Evolutionary conservation across 1,140 invertebrate genomes (phyloP), one percentile per base, ranked within the genome.

Genomic region (Drosophila eugracilis): DNA sequence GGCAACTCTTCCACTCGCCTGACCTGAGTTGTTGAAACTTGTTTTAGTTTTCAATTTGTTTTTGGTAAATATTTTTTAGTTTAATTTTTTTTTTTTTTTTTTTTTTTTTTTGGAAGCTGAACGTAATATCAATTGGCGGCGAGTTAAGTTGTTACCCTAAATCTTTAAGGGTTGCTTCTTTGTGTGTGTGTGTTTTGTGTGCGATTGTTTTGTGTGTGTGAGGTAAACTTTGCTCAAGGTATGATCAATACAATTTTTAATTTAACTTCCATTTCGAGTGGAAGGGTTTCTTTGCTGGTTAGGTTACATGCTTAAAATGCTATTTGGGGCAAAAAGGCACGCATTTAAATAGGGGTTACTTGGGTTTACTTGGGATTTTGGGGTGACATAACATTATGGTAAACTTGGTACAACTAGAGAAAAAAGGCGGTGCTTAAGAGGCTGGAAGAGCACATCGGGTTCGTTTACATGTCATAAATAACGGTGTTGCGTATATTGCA

Each of bases 51-150:
- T 32, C 17, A 26, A 5, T 57, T 47, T 55, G 28, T 30, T n/a
- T n/a, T 37, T 15, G 37, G 9, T 41, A 22, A n/a, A 32, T 37
- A 37, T 9, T 39, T 39, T 39, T 42, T 19, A 36, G 30, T 67
- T 30, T 37, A 3, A 26, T 12, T 32, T 19, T 12, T 44, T 59
- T 60, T 22, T 24, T 2, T 49, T 21, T 42, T 59, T 30, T 14
- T 3, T 53, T 72, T 73, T 32, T 32, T 32, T 12, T 9, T 66
- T 67, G 65, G 65, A 67, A 67, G 65, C 62, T 67, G 48, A 67
- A 67, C 12, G 42, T 67, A 67, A 67, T 67, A 67, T 67, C 60
- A 52, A 66, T 66, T 67, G 60, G 66, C 44, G 60, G 36, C 63
- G 21, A 67, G 47, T 28, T 15, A 34, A 66, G 65, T 21, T 14